A percentile compares a stretch with the other conserved stretches of the same genome.
Evolutionary conservation across 2,888 invertebrate species (phyloP).

Genomic region (Galeruca laticollis): DNA sequence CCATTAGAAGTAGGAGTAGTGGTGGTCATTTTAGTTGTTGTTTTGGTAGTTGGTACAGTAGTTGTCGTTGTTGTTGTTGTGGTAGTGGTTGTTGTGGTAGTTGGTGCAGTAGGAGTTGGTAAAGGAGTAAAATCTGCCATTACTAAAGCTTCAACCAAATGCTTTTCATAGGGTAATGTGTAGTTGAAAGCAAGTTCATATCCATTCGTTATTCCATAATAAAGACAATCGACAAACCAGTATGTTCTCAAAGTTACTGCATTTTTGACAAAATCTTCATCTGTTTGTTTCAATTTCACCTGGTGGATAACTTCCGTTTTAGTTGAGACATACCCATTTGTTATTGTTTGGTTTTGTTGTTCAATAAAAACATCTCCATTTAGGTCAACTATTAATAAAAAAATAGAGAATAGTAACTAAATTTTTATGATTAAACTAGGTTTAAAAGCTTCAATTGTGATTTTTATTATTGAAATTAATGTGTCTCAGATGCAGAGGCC

Average conservation of each 20-base stretch:
- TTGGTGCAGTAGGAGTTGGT: slow-evolving; percentile 61
- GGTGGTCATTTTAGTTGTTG: slow-evolving; percentile 35
- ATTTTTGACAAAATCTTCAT: slow-evolving; percentile 71
- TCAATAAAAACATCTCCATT: slow-evolving; percentile 76
- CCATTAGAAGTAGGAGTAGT: slow-evolving; percentile 36
- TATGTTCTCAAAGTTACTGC: slow-evolving; percentile 74
- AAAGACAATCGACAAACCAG: slow-evolving; percentile 85
- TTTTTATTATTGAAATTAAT: too few relatives aligned
- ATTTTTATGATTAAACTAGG: background rate
- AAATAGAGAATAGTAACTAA: slow-evolving; percentile 16
- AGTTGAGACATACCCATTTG: slow-evolving; percentile 75
- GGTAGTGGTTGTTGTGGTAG: slow-evolving; percentile 55
- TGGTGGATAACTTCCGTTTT: slow-evolving; percentile 71
- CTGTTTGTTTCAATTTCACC: slow-evolving; percentile 72
- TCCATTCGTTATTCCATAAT: slow-evolving; percentile 72
- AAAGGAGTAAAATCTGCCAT: slow-evolving; percentile 76
- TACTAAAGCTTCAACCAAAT: slow-evolving; percentile 78
- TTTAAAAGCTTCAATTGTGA: too few relatives aligned
- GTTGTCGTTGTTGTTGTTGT: slow-evolving; percentile 36
- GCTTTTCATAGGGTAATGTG: slow-evolving; percentile 71
- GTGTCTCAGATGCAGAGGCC: too few relatives aligned
- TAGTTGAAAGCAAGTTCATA: slow-evolving; percentile 73
- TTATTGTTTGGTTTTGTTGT: slow-evolving; percentile 73
- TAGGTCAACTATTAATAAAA: slow-evolving; percentile 69
- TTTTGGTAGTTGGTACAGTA: slow-evolving; percentile 42